Base-by-base conservation (phyloP, 2,888 invertebrate genomes). In the Apodemia zela region DNA sequence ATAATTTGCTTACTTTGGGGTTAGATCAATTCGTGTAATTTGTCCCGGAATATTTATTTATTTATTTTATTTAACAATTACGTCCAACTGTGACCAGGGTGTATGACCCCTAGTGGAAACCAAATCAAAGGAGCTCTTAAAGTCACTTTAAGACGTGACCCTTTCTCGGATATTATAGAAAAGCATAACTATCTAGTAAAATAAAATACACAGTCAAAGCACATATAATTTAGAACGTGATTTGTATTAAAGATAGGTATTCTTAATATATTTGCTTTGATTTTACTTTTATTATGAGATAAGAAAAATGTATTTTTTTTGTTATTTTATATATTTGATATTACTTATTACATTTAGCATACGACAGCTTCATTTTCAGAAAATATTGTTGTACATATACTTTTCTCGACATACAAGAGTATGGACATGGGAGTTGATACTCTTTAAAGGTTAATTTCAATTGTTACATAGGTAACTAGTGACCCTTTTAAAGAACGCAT, bases 61-160 rank as follows among this genome's bases (percentile, higher is more conserved):
- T n/a, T n/a, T n/a, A n/a, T n/a, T n/a, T n/a, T 83, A 85, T 74
- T 80, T 79, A 80, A 72, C 70, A 70, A 75, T 69, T 76, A 75
- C 72, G 72, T 71, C 69, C 73, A 71, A 73, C 75, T 75, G 68
- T 73, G 77, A 86, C 76, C 90, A 93, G 93, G 93, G 93, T 93
- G 85, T 90, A 92, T 92, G 93, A 93, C 92, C 94, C 94, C 93
- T 93, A 93, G 93, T 94, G 95, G 94, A 95, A 95, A 95, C 95
- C 95, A 95, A 95, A 95, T 95, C 95, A 94, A 94, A 92, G 93
- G 92, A 90, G 91, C 81, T 75, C 62, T 67, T 80, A 94, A 94
- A 93, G 94, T 94, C 94, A 94, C 94, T 82, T 81, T 84, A 92
- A 87, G 93, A 94, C 94, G 94, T 94, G 94, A 93, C 94, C 93